phyloP scores from a whole-genome alignment of 2,113 vertebrate genomes.

The Telmatochromis sp. region DNA sequence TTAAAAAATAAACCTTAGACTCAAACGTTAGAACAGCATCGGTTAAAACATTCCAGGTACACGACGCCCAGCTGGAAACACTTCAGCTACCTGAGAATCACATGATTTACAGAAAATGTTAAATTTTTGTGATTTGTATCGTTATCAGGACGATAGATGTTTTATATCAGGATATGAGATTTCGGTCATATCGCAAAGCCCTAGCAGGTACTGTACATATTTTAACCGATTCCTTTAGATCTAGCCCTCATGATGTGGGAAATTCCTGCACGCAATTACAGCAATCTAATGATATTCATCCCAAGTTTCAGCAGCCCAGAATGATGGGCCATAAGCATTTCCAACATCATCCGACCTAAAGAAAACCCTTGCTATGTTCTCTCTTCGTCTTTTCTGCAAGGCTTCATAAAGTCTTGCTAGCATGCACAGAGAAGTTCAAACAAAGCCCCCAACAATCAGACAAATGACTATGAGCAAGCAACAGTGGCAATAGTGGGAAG shows the following conservation, averaged over 20 bases:
- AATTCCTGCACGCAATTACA: not conserved
- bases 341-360: not conserved
- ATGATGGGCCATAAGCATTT: not conserved
- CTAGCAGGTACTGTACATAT: not conserved
- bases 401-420: not conserved
- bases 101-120: not conserved
- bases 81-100: not conserved
- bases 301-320: not conserved
- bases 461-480: not conserved
- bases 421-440: not conserved
- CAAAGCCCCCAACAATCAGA: not conserved
- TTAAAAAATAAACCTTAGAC: not conserved
- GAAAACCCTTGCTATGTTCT: not conserved
- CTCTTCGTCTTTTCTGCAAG: not conserved
- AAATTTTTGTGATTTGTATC: not conserved
- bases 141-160: not conserved
- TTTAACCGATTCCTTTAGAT: not conserved
- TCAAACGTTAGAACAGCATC: not conserved
- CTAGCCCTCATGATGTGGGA: not conserved
- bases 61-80: rapidly evolving
- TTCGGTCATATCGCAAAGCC: not conserved
- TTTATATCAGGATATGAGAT: not conserved
- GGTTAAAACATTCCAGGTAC: not conserved
- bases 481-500: not conserved
- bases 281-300: not conserved